A percentile compares a stretch with the other conserved stretches of the same genome.
phyloP scores from a whole-genome alignment of 1,140 invertebrate species.

The Bombus pascuorum region DNA sequence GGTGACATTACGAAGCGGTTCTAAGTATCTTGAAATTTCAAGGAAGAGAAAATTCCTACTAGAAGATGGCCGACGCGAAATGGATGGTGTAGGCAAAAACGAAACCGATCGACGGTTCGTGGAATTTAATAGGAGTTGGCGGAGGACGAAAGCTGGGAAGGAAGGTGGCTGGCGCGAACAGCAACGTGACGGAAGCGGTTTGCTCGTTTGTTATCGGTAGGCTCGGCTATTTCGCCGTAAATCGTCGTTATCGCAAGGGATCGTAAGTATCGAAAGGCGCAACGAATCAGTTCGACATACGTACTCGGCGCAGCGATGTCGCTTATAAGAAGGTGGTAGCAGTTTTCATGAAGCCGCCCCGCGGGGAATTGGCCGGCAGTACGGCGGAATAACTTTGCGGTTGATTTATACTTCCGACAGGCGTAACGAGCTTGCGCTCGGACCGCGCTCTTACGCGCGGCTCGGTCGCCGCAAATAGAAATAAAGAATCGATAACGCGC shows the following conservation, averaged over 20 bases:
- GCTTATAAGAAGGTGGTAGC: constrained; percentile 61
- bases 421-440: constrained; percentile 66
- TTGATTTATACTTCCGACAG: constrained; percentile 71
- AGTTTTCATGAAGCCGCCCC: constrained; percentile 57
- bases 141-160: neutral
- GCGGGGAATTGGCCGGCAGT: constrained; percentile 48
- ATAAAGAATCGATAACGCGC: constrained; percentile 43
- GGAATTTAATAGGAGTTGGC: neutral
- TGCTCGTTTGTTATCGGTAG: constrained; percentile 13
- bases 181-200: neutral
- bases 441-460: constrained; percentile 48
- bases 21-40: neutral
- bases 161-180: neutral
- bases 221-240: constrained; percentile 28
- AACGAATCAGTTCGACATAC: constrained; percentile 6
- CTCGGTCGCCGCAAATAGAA: constrained; percentile 24
- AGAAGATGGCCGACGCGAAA: neutral
- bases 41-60: too few species aligned
- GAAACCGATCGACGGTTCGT: neutral
- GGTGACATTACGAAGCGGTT: neutral
- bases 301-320: constrained; percentile 40
- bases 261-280: constrained; percentile 25
- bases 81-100: neutral
- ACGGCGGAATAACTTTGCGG: constrained; percentile 63
- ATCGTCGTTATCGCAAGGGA: constrained; percentile 40